A percentile compares a stretch with the other conserved stretches of the same genome.
These are phyloP conservation scores for Cabera pusaria DNA, from an alignment of 2,888 invertebrate genomes.

Conservation along the genomic window DNA sequence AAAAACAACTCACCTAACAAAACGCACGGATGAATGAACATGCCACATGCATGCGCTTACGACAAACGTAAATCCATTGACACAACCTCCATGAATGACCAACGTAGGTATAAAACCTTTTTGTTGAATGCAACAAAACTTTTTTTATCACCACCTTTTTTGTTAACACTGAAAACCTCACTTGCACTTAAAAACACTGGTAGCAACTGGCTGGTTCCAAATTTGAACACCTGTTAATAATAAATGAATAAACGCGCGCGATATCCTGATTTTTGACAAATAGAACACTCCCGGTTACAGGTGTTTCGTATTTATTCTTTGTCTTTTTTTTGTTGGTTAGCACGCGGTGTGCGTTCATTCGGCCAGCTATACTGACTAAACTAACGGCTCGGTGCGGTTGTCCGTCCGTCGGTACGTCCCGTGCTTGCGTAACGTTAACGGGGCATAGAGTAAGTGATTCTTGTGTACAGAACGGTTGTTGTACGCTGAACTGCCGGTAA, in stretches of 20 bases:
- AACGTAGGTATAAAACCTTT: conserved; percentile 25
- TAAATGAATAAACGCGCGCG: conserved; percentile 16
- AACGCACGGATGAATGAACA: conserved; percentile 56
- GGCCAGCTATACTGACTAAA: conserved; percentile 65
- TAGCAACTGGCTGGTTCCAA: no score
- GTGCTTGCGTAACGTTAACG: conserved; percentile 76
- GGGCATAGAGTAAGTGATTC: conserved; percentile 71
- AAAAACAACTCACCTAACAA: conserved; percentile 59
- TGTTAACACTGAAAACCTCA: conserved; percentile 29
- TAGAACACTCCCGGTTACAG: conserved; percentile 42
- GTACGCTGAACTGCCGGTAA: conserved; percentile 23
- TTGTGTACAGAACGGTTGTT: conserved; percentile 56
- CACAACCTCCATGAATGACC: conserved; percentile 67
- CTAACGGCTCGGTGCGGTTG: conserved; percentile 50
- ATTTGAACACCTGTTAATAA: conserved; percentile 21
- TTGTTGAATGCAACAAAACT: conserved; percentile 35
- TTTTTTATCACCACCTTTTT: conserved; percentile 25
- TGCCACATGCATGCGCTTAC: conserved; percentile 52
- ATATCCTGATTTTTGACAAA: conserved; percentile 41
- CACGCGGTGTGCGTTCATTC: conserved; percentile 57
- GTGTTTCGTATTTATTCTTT: conserved; percentile 41
- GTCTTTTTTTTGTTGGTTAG: conserved; percentile 40
- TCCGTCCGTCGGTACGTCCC: conserved; percentile 63
- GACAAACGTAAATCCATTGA: conserved; percentile 67
- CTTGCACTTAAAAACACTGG: conserved; percentile 29